Evolutionary conservation across 2,888 invertebrate genomes (phyloP).

Genomic region (Mellilla xanthometata): DNA sequence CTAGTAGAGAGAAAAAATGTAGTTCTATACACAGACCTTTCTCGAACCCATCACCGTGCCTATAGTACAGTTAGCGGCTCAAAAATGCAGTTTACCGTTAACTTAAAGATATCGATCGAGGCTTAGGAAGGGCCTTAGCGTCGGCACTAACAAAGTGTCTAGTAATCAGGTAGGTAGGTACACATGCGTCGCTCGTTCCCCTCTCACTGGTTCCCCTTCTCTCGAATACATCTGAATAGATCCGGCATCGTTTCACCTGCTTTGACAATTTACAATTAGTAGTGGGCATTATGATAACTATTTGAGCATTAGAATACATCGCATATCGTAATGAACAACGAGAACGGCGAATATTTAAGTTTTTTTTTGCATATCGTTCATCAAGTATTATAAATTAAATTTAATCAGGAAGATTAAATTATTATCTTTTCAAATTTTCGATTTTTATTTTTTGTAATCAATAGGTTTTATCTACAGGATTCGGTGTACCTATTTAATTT

Average conservation of each 20-base stretch:
- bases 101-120: conserved; percentile 40
- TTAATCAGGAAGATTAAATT: too few species aligned
- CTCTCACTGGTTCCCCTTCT: conserved; percentile 9
- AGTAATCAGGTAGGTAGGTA: conserved; percentile 12
- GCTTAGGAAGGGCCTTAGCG: conserved; percentile 22
- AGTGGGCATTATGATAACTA: too few species aligned
- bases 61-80: conserved; percentile 29
- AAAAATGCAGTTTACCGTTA: conserved; percentile 52
- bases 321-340: too few species aligned
- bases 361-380: too few species aligned
- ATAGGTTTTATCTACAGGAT: too few species aligned
- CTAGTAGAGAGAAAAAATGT: neutral
- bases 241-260: conserved; percentile 3
- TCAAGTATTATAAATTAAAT: too few species aligned
- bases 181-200: neutral
- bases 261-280: neutral
- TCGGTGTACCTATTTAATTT: too few species aligned
- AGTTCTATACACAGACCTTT: too few species aligned
- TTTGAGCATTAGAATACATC: too few species aligned
- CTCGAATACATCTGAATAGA: neutral
- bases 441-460: too few species aligned
- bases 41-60: conserved; percentile 2
- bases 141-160: conserved; percentile 21
- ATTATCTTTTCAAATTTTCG: too few species aligned
- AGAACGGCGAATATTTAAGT: too few species aligned